Conservation (phyloP, 1,140 invertebrate species). For the Meteorus sp. region DNA sequence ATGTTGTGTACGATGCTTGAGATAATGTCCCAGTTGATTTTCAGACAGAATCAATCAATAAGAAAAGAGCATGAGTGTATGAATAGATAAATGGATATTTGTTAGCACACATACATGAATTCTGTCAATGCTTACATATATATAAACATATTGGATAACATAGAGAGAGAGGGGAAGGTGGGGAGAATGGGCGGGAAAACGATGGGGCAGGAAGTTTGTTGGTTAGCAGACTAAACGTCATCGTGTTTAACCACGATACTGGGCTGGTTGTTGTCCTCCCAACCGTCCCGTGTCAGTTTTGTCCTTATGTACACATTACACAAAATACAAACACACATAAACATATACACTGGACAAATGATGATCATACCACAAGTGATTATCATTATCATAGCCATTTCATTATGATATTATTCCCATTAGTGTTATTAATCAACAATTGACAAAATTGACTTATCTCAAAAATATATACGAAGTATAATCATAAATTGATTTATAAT, state of each 20-base stretch:
- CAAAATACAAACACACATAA: too few relatives aligned
- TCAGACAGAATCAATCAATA: constrained; percentile 5
- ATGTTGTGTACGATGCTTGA: too few relatives aligned
- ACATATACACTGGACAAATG: constrained; percentile 11
- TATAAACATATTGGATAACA: too few relatives aligned
- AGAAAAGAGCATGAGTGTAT: constrained; percentile 9
- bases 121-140: too few relatives aligned
- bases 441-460: background rate
- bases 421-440: background rate
- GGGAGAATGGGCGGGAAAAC: too few relatives aligned
- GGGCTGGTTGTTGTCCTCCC: background rate
- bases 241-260: constrained; percentile 26
- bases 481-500: background rate
- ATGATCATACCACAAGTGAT: background rate
- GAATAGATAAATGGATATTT: too few relatives aligned
- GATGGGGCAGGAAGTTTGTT: constrained; percentile 14
- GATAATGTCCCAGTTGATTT: background rate
- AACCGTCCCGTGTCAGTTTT: background rate
- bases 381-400: background rate
- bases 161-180: too few relatives aligned
- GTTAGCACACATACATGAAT: constrained; percentile 7
- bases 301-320: constrained; percentile 21
- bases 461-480: background rate
- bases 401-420: background rate
- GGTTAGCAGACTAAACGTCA: constrained; percentile 25